phyloP scores from a whole-genome alignment of 35 echinoderm and acorn worm species.

The Strongylocentrotus purpuratus region DNA sequence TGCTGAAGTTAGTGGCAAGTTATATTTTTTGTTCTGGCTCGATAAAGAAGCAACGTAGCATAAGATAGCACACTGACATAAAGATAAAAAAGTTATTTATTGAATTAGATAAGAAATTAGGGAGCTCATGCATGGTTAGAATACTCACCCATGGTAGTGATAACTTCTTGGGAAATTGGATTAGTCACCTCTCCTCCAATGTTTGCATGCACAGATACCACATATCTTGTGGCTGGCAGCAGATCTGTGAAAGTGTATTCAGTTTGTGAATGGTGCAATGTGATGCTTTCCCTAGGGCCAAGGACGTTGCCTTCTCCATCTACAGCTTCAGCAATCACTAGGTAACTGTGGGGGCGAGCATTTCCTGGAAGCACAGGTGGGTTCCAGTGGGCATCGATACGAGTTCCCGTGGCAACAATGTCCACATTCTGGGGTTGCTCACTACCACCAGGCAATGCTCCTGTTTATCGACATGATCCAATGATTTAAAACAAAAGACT shows the following conservation, averaged over 20 bases:
- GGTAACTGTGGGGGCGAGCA: not conserved
- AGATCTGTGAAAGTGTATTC: constrained; percentile 28
- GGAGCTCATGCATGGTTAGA: not conserved
- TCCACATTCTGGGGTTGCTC: constrained; percentile 8
- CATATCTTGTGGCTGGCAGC: not conserved
- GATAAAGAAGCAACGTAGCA: not conserved
- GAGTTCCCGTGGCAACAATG: not conserved
- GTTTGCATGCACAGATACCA: not conserved
- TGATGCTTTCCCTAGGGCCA: constrained; percentile 5
- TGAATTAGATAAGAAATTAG: not conserved
- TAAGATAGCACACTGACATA: not conserved
- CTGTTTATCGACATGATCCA: not conserved
- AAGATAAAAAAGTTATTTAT: not conserved
- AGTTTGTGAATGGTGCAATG: constrained; percentile 11
- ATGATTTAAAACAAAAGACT: not conserved
- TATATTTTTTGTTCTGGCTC: not conserved
- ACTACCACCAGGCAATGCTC: not conserved
- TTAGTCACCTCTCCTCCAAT: not conserved
- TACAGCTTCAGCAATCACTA: constrained; percentile 15
- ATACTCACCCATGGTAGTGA: not conserved
- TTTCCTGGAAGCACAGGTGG: not conserved
- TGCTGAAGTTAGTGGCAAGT: not conserved
- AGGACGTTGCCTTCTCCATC: not conserved
- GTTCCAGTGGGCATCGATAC: not conserved
- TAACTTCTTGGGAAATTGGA: not conserved